Base-by-base conservation (phyloP, 1,140 invertebrate species). In the Laodelphax striatellus region DNA sequence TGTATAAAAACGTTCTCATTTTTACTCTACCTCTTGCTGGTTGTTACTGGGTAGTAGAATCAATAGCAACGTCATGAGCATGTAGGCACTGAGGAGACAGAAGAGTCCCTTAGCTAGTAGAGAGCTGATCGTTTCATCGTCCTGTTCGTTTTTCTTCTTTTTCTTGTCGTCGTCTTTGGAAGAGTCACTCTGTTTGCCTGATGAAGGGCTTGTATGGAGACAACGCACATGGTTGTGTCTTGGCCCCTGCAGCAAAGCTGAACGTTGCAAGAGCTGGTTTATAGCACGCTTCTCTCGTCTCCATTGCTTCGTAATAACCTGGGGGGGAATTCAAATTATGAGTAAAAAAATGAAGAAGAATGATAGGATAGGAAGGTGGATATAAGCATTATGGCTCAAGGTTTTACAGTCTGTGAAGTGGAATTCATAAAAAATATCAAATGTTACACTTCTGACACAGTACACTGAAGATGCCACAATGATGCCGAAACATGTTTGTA, bases 21-120 rank as follows among this genome's bases (percentile, higher is more conserved):
- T n/a, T n/a, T n/a, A n/a, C 57, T 61, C 69, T 71, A 86, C 83
- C 75, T 90, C 87, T 65, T 83, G 85, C 64, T 87, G 81, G 69
- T 82, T 85, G 50, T 80, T 83, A 24, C 79, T 80, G 1, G 86
- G 84, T 61, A 88, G 84, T 22, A 89, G 66, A 10, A 85, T 68
- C 8, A 85, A 85, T 56, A 87, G 77, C 41, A 86, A 73, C 38
- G 84, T 79, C 38, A 88, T 81, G 44, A 87, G 74, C 71, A 87
- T 80, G 67, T 85, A 88, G 34, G 84, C 84, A 19, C 82, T 83
- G 10, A 87, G 72, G 76, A 89, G 80, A 86, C 87, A 89, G 34
- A 89, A 75, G 13, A 83, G 78, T 4, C 82, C 84, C 70, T 90
- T 90, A 9, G 83, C 80, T 2, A 88, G 55, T 1, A 88, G 70